phyloP scores from a whole-genome alignment of 2,113 vertebrate species.

The Glaucidium brasilianum region DNA sequence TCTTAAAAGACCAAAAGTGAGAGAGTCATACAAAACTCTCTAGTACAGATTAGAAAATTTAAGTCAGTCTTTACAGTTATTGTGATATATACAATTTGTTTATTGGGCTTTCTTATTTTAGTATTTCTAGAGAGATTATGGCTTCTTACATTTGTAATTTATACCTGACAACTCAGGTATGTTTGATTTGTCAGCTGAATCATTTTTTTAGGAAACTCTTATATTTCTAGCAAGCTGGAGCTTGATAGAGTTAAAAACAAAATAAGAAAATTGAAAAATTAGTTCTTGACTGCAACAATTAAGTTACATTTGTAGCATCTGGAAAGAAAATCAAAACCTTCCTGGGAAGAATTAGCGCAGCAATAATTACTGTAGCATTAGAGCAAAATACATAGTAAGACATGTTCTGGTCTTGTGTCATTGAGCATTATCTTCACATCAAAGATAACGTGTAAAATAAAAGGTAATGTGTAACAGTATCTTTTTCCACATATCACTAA shows the following conservation, averaged over 20 bases:
- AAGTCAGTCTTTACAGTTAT: not conserved
- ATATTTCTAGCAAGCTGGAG: not conserved
- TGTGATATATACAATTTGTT: not conserved
- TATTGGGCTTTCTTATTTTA: not conserved
- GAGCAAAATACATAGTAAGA: not conserved
- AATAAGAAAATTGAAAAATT: not conserved
- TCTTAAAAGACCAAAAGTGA: not conserved
- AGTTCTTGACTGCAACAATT: not conserved
- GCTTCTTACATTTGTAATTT: not conserved
- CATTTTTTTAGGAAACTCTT: not conserved
- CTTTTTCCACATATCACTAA: slow-evolving; percentile 13
- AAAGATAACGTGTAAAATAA: slow-evolving; percentile 3
- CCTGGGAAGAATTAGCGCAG: slow-evolving; percentile 24
- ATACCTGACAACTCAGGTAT: not conserved
- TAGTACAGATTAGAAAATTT: not conserved
- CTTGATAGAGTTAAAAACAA: not conserved
- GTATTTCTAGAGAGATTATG: not conserved
- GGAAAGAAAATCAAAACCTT: slow-evolving; percentile 42
- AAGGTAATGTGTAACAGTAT: not conserved
- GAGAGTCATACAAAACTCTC: not conserved
- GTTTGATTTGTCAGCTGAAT: not conserved
- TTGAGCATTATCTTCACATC: slow-evolving; percentile 24
- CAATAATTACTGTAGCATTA: not conserved
- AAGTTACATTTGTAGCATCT: slow-evolving; percentile 16
- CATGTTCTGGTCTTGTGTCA: slow-evolving; percentile 31